Base-by-base conservation (phyloP, 1,140 invertebrate species). In the Zaprionus kolodkinae region DNA sequence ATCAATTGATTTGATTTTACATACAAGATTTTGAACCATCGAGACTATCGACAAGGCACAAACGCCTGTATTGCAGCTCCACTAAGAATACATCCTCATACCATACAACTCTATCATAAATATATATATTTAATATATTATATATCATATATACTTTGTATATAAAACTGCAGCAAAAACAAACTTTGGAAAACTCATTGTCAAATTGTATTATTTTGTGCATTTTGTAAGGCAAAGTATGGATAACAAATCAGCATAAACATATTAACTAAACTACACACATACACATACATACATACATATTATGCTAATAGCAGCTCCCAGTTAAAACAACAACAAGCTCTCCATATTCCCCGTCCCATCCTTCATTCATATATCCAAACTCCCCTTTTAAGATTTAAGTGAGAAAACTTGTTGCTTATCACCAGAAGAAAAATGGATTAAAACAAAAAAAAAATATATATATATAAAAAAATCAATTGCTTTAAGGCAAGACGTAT, bases 121-220 rank as follows among this genome's bases (percentile, higher is more conserved):
- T 69, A 68, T 69, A 68, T 69, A 68, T 71, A 64, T 76, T 70
- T 71, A 38, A 56, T 69, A 70, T 71, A 60, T 81, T 68, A 60
- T 85, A 78, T 73, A 82, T 33, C 54, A 43, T 60, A 75, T 77
- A 76, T 86, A 86, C 83, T 86, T 87, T 86, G 84, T 83, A 88
- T 88, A 79, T 85, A 85, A 86, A 85, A 78, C 43, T 52, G 69
- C 77, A 87, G 71, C 71, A 74, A 71, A 70, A 72, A 35, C 12
- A 17, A 56, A 54, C 68, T 77, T 85, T 76, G 68, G 72, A 63
- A 86, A 65, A 63, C 67, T 79, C 66, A 77, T 65, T 63, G 71
- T 59, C 76, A 80, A 65, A 78, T 71, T 89, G 85, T 89, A 89
- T 89, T 89, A 89, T 81, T 89, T 88, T 75, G 80, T 85, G 85